Conservation (phyloP, 2,888 invertebrate species). For the Pterostichus madidus region DNA sequence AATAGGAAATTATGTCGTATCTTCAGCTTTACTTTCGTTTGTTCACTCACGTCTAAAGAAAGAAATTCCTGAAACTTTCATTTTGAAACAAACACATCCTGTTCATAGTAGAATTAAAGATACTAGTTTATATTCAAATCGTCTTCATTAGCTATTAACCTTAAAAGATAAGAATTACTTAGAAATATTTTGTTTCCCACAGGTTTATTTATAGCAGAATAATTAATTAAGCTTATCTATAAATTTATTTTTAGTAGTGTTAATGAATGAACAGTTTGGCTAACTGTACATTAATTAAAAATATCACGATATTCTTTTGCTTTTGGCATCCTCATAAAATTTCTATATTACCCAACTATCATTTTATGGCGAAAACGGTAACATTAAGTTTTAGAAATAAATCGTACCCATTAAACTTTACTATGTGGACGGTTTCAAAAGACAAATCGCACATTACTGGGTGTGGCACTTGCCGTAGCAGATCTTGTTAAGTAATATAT, state of each 20-base stretch:
- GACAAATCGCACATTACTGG: no score
- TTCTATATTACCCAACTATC: no score
- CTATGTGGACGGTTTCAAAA: no score
- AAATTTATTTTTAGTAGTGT: slow-evolving; percentile 7
- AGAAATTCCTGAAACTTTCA: slow-evolving; percentile 17
- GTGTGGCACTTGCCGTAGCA: no score
- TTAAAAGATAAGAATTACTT: slow-evolving; percentile 16
- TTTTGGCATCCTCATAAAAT: no score
- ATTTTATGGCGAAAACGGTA: no score
- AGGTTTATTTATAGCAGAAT: slow-evolving; percentile 31
- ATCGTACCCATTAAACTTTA: no score
- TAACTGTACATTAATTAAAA: no score
- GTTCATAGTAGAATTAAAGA: neutral
- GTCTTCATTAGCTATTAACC: slow-evolving; percentile 17
- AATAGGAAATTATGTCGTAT: neutral
- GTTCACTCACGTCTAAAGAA: slow-evolving; percentile 8
- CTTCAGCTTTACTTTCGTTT: slow-evolving; percentile 37
- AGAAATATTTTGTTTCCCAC: slow-evolving; percentile 15
- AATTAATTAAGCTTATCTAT: slow-evolving; percentile 14
- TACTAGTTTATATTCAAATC: neutral
- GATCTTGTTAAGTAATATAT: no score
- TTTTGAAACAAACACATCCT: slow-evolving; percentile 17
- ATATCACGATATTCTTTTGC: no score
- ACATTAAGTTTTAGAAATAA: no score
- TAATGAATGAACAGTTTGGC: neutral